Conservation (phyloP, 2,888 invertebrate genomes). For the Rosalia funebris region DNA sequence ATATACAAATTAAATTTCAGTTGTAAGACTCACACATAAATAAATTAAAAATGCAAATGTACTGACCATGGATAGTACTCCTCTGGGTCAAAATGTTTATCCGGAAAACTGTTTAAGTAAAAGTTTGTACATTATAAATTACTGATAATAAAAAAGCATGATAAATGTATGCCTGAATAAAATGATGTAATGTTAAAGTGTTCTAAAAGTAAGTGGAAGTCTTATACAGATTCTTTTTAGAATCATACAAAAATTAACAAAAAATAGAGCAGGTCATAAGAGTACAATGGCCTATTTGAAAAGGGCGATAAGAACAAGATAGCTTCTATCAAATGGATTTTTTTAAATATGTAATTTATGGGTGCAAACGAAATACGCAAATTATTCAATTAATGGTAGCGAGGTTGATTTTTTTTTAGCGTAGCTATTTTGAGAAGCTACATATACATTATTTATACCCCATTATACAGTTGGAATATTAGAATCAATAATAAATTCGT, state of each 20-base stretch:
- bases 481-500: too few relatives aligned
- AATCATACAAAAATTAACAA: not conserved
- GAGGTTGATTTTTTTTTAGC: too few relatives aligned
- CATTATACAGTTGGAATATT: too few relatives aligned
- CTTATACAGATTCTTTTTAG: not conserved
- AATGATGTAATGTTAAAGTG: conserved; percentile 13
- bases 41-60: conserved; percentile 50
- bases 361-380: too few relatives aligned
- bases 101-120: conserved; percentile 75
- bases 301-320: too few relatives aligned
- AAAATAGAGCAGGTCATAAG: not conserved
- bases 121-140: conserved; percentile 31
- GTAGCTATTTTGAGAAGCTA: too few relatives aligned
- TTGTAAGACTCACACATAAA: conserved; percentile 5
- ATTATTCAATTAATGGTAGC: too few relatives aligned
- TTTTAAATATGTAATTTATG: too few relatives aligned
- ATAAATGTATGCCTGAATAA: conserved; percentile 4
- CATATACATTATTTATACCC: too few relatives aligned
- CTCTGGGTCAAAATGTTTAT: conserved; percentile 79
- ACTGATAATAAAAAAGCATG: conserved; percentile 10
- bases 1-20: conserved; percentile 15
- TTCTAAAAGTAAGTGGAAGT: conserved; percentile 14
- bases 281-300: too few relatives aligned
- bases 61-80: conserved; percentile 85
- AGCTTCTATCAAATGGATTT: too few relatives aligned